Conservation (phyloP, 2,888 invertebrate genomes). For the Noctua pronuba region DNA sequence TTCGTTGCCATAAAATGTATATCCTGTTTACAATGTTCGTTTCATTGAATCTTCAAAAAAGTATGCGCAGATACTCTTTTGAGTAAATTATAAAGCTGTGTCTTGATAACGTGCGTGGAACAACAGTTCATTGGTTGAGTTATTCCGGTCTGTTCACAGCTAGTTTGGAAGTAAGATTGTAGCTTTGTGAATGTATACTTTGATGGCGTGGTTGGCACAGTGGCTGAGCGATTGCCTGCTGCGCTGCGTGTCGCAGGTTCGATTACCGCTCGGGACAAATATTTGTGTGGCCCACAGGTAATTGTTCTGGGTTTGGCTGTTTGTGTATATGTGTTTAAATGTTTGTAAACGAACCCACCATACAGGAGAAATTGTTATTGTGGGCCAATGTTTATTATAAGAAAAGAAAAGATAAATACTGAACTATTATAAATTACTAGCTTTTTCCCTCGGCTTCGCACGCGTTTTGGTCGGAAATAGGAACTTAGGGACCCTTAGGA, state of each 20-base stretch:
- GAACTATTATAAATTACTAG: background rate
- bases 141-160: no score
- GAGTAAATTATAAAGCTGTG: conserved; percentile 12
- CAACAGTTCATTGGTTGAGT: background rate
- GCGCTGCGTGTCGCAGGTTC: background rate
- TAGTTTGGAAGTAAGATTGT: background rate
- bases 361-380: no score
- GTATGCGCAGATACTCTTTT: conserved; percentile 10
- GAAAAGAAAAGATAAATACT: background rate
- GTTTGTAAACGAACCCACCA: background rate
- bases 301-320: background rate
- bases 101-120: background rate
- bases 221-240: no score
- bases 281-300: background rate
- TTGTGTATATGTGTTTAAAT: background rate
- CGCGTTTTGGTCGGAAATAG: background rate
- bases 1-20: conserved; percentile 49
- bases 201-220: background rate
- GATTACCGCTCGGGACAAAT: background rate
- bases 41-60: conserved; percentile 49
- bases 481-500: background rate
- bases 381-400: no score
- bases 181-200: background rate
- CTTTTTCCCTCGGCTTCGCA: background rate
- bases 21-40: conserved; percentile 54